Evolutionary conservation across 2,113 vertebrate genomes (phyloP), one percentile per base, ranked within the genome.

Genomic region (Pseudorasbora parva): DNA sequence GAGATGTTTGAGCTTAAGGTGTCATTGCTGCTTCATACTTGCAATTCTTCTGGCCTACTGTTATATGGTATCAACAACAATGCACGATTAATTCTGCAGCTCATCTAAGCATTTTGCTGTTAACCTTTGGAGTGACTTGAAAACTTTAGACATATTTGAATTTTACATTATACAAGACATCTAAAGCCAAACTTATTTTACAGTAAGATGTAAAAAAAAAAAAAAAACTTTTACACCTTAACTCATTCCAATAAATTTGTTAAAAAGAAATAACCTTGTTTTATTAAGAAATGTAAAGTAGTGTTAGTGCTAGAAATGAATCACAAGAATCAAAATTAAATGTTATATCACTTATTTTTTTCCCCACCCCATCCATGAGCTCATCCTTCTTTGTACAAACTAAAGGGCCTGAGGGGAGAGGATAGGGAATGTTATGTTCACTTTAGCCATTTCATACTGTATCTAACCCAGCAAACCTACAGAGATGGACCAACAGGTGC

Each of bases 231-330:
- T 60, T 62, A 78, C 56, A 78, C 8, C 54, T 77, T 41, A 57
- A 41, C 41, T 12, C 10, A 69, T 0, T 37, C 17, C 30, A 33
- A 77, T 14, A 4, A 56, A 12, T 4, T 43, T 60, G 10, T 23
- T 5, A 23, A 60, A 45, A 68, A 37, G 43, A 81, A 69, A 69
- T 41, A 23, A 37, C 43, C 62, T 64, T 62, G 9, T 17, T 81
- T 69, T n/a, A 54, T 33, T 81, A 30, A 37, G 43, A 68, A 69
- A 69, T 30, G 78, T 49, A 79, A 87, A 62, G 72, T 88, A 91
- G 84, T 88, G 84, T 93, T 93, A 92, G 90, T 92, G 91, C 87
- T 91, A 83, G 87, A 88, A 92, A 91, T 84, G 86, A 86, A 64
- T 60, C 23, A 91, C 10, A 72, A 82, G 54, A 87, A 84, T 90